Base-by-base conservation (phyloP, 2,797 vertebrate genomes). In the Botia kubotai region DNA sequence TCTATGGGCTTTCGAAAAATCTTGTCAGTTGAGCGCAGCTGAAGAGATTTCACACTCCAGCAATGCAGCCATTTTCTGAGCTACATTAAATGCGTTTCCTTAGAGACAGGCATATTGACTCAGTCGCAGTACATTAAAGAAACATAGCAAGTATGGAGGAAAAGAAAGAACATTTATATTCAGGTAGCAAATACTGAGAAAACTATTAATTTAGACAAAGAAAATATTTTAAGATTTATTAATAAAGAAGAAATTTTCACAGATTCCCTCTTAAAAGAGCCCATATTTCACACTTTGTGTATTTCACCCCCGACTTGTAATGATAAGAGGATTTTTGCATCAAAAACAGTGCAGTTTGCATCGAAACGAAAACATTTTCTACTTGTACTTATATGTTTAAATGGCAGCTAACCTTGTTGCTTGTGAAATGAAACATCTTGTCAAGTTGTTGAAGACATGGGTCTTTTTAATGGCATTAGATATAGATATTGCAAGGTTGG, bases 31-130 rank as follows among this genome's bases (percentile, higher is more conserved):
- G 87, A 90, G 86, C 83, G 85, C 76, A 87, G 88, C 77, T 85
- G 87, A 89, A 88, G 86, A 91, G 85, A 90, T 90, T 92, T 93
- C 86, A 88, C 87, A 84, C 82, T 81, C 63, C 87, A 91, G 79
- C 82, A 81, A 76, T 65, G 87, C 89, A 82, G 88, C 87, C 84
- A 82, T 91, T 90, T 89, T 87, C 84, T 87, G 82, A 91, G 92
- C 90, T 89, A 89, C 90, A 91, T 91, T 93, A 92, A 91, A 85
- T 77, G 76, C 81, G 83, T 86, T 85, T 88, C 82, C 72, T 26
- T 78, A 84, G 88, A 81, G 85, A 86, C 71, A 76, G 84, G 79
- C 87, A 89, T 83, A 92, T 93, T 86, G 88, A 89, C 89, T 90
- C 85, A 82, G 83, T 88, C 88, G 84, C 86, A 92, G 82, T 89